Evolutionary conservation across 2,888 invertebrate genomes (phyloP), one percentile per base, ranked within the genome.

Genomic region (Gymnoscelis rufifasciata): DNA sequence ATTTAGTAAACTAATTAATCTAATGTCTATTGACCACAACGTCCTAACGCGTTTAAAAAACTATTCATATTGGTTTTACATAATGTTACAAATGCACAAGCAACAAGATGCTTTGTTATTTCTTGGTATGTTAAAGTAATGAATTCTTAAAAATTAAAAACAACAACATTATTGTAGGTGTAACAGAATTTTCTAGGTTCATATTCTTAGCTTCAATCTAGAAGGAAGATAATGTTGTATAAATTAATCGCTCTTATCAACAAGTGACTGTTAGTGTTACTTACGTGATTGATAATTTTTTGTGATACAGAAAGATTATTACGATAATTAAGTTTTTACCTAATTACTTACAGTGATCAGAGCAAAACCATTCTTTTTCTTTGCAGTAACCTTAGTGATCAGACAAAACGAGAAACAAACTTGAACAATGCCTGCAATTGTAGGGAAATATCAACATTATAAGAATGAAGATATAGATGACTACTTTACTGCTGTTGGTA

Each of bases 401-500:
- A 39, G 11, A 24, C 24, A 13, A 13, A 29, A n/a, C 2, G 8
- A 38, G 36, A 15, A 24, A 7, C n/a, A 49, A 15, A 35, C 15
- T 15, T 15, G 2, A 48, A 77, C 14, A 61, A 92, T 92, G 91
- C 83, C 84, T 41, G 73, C 89, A 38, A 88, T 92, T 23, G 62
- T 78, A 45, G 92, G 92, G 61, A 91, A 89, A 69, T 93, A 92
- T 72, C 88, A 90, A 59, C 91, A 92, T 56, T 90, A 90, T 56
- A 90, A 88, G 64, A 92, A 91, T 76, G 92, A 92, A 67, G 91
- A 92, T 71, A 77, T 92, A 59, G 91, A 92, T 46, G 91, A 90
- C 52, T 92, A 91, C 68, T 92, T 91, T 59, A 81, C 82, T 66
- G 90, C 90, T 40, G 77, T 91, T 54, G 92, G 92, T 92, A 76